Percentiles rank a stretch among this genome's conserved stretches.
Evolutionary conservation across 2,888 invertebrate species (phyloP).

Genomic region (Cheilosia impressa): DNA sequence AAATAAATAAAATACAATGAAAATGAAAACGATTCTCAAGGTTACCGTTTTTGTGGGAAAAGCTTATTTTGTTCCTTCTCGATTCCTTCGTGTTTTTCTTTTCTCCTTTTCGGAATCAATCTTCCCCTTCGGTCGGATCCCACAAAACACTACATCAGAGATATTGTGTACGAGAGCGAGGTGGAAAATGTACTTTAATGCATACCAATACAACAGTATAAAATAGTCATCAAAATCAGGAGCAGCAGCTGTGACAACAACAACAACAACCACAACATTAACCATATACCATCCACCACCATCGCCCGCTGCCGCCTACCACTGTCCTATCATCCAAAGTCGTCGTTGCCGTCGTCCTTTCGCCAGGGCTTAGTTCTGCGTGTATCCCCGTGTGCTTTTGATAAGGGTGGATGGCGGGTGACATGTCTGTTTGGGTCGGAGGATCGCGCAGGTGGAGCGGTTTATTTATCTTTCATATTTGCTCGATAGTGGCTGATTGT

Average conservation of each 20-base stretch:
- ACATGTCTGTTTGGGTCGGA: slow-evolving; percentile 27
- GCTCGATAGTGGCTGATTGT: slow-evolving; percentile 66
- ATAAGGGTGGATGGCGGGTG: background rate
- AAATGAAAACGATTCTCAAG: slow-evolving; percentile 64
- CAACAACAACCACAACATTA: slow-evolving; percentile 28
- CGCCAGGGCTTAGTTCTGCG: slow-evolving; percentile 42
- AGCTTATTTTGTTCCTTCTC: slow-evolving; percentile 29
- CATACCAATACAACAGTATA: slow-evolving; percentile 38
- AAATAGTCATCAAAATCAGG: slow-evolving; percentile 48
- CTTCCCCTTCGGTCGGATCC: slow-evolving; percentile 49
- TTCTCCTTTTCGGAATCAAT: slow-evolving; percentile 24
- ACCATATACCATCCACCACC: background rate
- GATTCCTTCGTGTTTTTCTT: slow-evolving; percentile 3
- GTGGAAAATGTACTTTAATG: slow-evolving; percentile 19
- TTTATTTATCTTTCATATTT: slow-evolving; percentile 65
- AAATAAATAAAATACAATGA: slow-evolving; percentile 57
- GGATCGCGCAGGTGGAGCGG: slow-evolving; percentile 51
- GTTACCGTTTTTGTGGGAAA: slow-evolving; percentile 44
- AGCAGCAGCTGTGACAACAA: slow-evolving; percentile 50
- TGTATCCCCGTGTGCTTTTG: slow-evolving; percentile 23
- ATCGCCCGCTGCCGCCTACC: background rate
- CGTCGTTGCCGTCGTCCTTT: slow-evolving; percentile 31
- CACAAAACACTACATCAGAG: slow-evolving; percentile 9
- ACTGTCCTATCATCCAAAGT: background rate
- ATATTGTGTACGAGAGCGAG: slow-evolving; percentile 17